Evolutionary conservation across 2,113 vertebrate genomes (phyloP).

Genomic region (Saguinus midas): DNA sequence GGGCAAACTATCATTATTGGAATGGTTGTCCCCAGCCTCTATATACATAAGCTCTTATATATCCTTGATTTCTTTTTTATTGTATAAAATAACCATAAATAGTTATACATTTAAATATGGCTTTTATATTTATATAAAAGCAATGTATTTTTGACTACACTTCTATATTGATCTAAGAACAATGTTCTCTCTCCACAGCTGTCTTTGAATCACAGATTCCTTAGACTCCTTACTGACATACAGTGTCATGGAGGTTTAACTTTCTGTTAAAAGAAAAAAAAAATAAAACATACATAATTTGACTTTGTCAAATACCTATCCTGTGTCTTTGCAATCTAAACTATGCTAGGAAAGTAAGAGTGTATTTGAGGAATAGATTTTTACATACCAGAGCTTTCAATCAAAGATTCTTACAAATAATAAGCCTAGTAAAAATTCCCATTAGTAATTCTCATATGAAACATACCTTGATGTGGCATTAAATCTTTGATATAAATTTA

Average conservation of each 20-base stretch:
- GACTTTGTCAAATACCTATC: background rate
- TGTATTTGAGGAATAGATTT: background rate
- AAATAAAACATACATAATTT: background rate
- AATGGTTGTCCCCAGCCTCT: background rate
- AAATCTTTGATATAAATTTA: conserved; percentile 63
- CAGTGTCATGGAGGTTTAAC: background rate
- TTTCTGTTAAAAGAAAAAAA: background rate
- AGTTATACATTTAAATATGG: too few relatives aligned
- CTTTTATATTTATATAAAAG: background rate
- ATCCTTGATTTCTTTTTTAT: conserved; percentile 6
- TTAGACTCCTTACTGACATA: background rate
- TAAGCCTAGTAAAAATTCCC: conserved; percentile 18
- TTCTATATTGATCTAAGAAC: background rate
- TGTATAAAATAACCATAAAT: background rate
- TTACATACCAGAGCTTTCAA: conserved; percentile 44
- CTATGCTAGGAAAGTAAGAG: background rate
- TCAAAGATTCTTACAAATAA: conserved; percentile 62
- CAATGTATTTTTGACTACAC: background rate
- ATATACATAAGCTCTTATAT: background rate
- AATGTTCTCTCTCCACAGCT: background rate
- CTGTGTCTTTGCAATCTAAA: background rate
- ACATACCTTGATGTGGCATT: conserved; percentile 66
- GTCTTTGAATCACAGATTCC: background rate
- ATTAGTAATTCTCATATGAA: conserved; percentile 70
- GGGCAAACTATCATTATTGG: background rate